A percentile compares a stretch with the other conserved stretches of the same genome.
Evolutionary conservation across 2,113 vertebrate species (phyloP).

Genomic region (Prionailurus bengalensis): DNA sequence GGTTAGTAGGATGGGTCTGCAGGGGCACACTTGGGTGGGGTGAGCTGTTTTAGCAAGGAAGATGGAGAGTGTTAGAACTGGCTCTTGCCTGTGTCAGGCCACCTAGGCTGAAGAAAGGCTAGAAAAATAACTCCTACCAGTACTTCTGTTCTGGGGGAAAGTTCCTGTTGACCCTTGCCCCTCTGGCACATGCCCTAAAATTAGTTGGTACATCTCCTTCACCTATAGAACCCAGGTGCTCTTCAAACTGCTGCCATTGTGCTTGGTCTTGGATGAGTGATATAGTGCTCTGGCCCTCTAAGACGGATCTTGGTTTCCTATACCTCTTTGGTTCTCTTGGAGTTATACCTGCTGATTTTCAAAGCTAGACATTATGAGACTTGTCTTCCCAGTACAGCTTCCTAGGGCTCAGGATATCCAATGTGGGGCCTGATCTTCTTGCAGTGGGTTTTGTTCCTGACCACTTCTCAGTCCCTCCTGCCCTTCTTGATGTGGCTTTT

Average conservation of each 20-base stretch:
- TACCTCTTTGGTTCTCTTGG: background rate
- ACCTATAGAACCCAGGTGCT: background rate
- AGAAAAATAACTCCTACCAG: background rate
- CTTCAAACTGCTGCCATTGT: background rate
- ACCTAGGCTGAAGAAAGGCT: background rate
- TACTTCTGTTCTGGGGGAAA: background rate
- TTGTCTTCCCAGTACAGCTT: background rate
- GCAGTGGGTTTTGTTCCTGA: background rate
- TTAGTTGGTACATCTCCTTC: background rate
- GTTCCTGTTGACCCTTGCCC: background rate
- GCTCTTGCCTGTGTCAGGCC: background rate
- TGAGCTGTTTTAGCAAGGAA: background rate
- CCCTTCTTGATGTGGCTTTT: background rate
- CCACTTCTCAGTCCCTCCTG: background rate
- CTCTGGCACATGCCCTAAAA: background rate
- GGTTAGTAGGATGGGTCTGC: background rate
- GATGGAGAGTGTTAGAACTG: background rate
- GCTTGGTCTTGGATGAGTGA: background rate
- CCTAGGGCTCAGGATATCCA: background rate
- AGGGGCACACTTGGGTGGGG: background rate
- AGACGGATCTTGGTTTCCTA: background rate
- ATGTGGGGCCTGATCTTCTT: background rate
- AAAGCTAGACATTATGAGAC: background rate
- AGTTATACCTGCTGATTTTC: background rate
- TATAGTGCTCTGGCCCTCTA: background rate